These are phyloP conservation scores for Cyphomyrus plagiostoma DNA, from an alignment of 2,113 vertebrate genomes.

Conservation along the genomic window DNA sequence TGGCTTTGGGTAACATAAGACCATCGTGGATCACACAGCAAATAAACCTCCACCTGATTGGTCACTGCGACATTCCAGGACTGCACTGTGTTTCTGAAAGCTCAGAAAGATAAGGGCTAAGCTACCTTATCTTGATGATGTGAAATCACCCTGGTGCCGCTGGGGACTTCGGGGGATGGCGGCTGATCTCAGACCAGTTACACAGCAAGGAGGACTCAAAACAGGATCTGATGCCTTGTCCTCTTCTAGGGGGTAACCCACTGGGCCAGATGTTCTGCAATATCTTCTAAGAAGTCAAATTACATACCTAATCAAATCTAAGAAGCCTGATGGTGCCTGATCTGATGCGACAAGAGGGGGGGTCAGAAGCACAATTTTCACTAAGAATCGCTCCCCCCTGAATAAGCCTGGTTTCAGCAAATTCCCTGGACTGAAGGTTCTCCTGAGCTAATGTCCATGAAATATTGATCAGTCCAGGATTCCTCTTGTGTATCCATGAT, in stretches of 20 bases:
- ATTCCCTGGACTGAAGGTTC: not conserved
- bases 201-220: not conserved
- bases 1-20: not conserved
- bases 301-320: not conserved
- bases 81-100: not conserved
- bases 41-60: not conserved
- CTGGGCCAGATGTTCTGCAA: not conserved
- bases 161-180: not conserved
- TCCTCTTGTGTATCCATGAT: not conserved
- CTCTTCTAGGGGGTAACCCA: not conserved
- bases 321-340: not conserved
- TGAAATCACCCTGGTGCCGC: not conserved
- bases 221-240: not conserved
- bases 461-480: not conserved
- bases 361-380: not conserved
- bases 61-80: not conserved
- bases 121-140: not conserved
- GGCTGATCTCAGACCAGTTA: not conserved
- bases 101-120: not conserved
- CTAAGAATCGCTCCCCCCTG: not conserved
- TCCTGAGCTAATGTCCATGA: not conserved
- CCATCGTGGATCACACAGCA: not conserved
- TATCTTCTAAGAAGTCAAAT: not conserved
- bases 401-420: not conserved
- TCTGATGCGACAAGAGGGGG: not conserved